These are phyloP conservation scores for Galleria mellonella DNA, from an alignment of 1,140 invertebrate species.

Conservation along the genomic window DNA sequence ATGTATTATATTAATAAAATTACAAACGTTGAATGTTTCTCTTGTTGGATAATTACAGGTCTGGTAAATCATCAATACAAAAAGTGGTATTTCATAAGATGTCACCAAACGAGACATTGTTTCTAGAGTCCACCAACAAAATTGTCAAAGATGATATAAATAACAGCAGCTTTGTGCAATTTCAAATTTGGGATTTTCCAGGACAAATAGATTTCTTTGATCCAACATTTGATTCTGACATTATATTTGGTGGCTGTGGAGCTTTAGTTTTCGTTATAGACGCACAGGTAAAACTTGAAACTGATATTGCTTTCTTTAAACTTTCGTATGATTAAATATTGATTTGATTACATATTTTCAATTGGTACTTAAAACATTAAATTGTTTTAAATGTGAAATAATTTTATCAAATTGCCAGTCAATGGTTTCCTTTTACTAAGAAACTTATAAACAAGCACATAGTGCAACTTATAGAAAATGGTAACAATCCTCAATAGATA, in stretches of 20 bases:
- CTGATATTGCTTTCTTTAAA: no score
- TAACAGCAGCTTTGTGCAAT: constrained; percentile 98
- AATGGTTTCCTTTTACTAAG: no score
- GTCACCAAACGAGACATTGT: constrained; percentile 99
- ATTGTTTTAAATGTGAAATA: no score
- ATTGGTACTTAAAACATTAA: no score
- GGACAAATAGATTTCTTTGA: constrained; percentile 99
- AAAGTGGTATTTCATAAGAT: constrained; percentile 99
- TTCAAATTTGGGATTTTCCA: constrained; percentile 99
- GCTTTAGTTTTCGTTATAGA: constrained; percentile 99
- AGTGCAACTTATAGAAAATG: no score
- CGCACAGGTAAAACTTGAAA: constrained; percentile 93
- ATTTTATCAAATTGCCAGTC: no score
- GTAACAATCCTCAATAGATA: no score
- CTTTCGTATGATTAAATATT: no score
- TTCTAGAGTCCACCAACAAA: constrained; percentile 98
- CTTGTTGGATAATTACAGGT: constrained; percentile 84
- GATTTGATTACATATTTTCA: not conserved
- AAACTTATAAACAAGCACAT: no score
- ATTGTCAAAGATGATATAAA: constrained; percentile 98
- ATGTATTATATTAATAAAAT: no score
- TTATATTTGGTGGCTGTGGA: constrained; percentile 95
- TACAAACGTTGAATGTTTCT: no score
- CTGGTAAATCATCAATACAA: constrained; percentile 99
- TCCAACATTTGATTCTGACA: constrained; percentile 95